phyloP scores from a whole-genome alignment of 2,888 invertebrate genomes.

The Orchestes rusci region DNA sequence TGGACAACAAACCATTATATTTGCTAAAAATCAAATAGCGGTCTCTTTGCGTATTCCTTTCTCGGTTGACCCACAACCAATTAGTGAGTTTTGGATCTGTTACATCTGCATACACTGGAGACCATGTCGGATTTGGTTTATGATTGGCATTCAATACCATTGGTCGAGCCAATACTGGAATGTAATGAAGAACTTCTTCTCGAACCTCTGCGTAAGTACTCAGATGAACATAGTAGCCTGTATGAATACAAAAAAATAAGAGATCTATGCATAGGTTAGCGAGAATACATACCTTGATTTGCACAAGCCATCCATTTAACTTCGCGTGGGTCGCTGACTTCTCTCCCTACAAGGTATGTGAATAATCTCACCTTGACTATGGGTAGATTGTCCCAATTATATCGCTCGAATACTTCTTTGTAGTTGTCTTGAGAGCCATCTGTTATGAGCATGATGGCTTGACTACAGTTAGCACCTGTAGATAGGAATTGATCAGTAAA shows the following conservation, averaged over 20 bases:
- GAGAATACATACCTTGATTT: conserved; percentile 62
- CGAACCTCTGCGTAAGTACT: conserved; percentile 95
- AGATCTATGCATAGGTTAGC: no score
- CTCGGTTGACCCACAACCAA: conserved; percentile 81
- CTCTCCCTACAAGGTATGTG: conserved; percentile 87
- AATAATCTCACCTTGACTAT: conserved; percentile 90
- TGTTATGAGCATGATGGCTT: conserved; percentile 98
- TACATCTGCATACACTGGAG: conserved; percentile 90
- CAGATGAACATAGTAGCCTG: conserved; percentile 91
- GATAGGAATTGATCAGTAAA: no score
- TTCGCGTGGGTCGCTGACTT: conserved; percentile 81
- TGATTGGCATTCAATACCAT: conserved; percentile 77
- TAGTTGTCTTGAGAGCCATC: conserved; percentile 95
- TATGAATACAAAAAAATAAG: no score
- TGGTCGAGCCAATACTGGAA: conserved; percentile 94
- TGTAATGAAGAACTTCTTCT: conserved; percentile 91
- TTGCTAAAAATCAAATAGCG: conserved; percentile 62
- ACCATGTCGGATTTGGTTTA: conserved; percentile 89
- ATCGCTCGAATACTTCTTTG: conserved; percentile 83
- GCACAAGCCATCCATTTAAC: conserved; percentile 98
- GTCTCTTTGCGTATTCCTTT: conserved; percentile 71
- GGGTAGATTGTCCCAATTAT: conserved; percentile 71
- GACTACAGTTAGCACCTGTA: conserved; percentile 59
- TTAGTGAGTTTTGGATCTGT: conserved; percentile 88
- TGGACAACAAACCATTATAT: conserved; percentile 53